A percentile compares a stretch with the other conserved stretches of the same genome.
Evolutionary conservation across 2,797 vertebrate genomes (phyloP).

Genomic region (Pogoniulus pusillus): DNA sequence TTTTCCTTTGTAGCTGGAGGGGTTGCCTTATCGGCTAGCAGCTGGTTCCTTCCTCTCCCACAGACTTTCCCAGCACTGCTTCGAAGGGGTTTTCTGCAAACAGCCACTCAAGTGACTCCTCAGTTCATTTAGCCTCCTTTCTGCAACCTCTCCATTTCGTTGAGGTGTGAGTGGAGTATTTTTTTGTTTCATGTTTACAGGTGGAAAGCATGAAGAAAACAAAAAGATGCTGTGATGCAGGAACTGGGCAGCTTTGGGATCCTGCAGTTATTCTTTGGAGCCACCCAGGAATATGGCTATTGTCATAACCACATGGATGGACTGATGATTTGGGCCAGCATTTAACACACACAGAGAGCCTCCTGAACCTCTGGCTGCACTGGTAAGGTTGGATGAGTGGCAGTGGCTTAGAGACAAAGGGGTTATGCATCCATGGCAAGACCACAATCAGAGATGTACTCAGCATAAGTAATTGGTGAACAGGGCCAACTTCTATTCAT

Average conservation of each 20-base stretch:
- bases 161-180: fast-evolving
- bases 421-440: slow-evolving; percentile 26
- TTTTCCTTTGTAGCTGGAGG: background rate
- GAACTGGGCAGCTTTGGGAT: background rate
- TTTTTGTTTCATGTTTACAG: background rate
- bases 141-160: background rate
- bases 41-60: background rate
- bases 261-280: background rate
- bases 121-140: background rate
- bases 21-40: background rate
- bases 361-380: background rate
- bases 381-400: background rate
- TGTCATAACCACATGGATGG: background rate
- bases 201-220: background rate
- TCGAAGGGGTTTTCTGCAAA: background rate
- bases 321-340: background rate
- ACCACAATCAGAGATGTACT: background rate
- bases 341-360: background rate
- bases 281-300: background rate
- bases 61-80: background rate
- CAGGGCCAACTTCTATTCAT: background rate
- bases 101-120: background rate
- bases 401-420: slow-evolving; percentile 40
- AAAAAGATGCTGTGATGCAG: background rate
- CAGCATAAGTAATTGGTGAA: slow-evolving; percentile 17